These are phyloP conservation scores for Pocillopora meandrina DNA, from an alignment of 92 coral and sea anemone species.

Conservation along the genomic window DNA sequence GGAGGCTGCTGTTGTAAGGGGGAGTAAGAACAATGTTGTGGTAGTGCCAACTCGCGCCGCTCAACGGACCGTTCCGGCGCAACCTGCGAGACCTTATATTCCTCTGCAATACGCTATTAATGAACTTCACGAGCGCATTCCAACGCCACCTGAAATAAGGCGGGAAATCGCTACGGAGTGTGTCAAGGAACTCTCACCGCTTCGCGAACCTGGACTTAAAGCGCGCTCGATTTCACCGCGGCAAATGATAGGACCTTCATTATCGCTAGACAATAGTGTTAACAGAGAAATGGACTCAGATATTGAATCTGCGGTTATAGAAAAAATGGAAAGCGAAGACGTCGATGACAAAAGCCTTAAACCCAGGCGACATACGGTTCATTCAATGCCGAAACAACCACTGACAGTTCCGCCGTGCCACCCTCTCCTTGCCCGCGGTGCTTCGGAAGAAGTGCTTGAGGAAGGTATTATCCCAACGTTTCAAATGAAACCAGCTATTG, in stretches of 20 bases:
- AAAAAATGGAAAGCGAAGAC: constrained; percentile 66
- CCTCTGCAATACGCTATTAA: constrained; percentile 91
- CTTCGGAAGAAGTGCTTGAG: constrained; percentile 60
- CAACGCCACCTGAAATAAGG: constrained; percentile 97
- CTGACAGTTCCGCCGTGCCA: constrained; percentile 73
- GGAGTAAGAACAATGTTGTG: constrained; percentile 54
- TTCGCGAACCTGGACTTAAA: constrained; percentile 73
- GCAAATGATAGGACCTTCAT: constrained; percentile 56
- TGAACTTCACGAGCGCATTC: constrained; percentile 90
- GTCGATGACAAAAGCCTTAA: constrained; percentile 67
- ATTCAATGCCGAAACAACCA: constrained; percentile 74
- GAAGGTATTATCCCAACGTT: constrained; percentile 15
- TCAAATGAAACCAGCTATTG: constrained; percentile 66
- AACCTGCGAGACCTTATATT: constrained; percentile 68
- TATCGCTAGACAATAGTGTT: constrained; percentile 68
- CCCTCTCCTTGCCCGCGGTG: constrained; percentile 53
- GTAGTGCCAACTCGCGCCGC: constrained; percentile 58
- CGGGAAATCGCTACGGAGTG: constrained; percentile 93
- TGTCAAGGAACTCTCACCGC: constrained; percentile 81
- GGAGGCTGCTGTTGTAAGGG: constrained; percentile 90
- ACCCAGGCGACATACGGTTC: constrained; percentile 89
- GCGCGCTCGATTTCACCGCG: constrained; percentile 74
- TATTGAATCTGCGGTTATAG: constrained; percentile 20
- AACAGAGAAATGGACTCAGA: constrained; percentile 52
- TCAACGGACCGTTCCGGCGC: constrained; percentile 71